These are phyloP conservation scores for Epizoanthus stellaris DNA, from an alignment of 92 coral and sea anemone genomes.

Conservation along the genomic window DNA sequence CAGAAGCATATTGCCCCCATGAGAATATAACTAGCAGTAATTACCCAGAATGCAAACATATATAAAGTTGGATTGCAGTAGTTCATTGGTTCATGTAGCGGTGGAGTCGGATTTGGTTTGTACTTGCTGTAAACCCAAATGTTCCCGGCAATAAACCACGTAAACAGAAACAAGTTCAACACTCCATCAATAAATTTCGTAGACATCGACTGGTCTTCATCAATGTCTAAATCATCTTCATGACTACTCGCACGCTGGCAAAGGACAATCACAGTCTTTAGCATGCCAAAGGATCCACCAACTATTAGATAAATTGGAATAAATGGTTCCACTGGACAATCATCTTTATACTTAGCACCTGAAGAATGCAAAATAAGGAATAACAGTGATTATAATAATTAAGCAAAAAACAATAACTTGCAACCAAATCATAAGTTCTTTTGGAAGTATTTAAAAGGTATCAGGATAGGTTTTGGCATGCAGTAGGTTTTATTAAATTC, in stretches of 20 bases:
- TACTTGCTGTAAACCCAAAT: slow-evolving; percentile 99
- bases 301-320: slow-evolving; percentile 97
- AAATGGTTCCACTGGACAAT: slow-evolving; percentile 98
- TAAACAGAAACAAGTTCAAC: slow-evolving; percentile 91
- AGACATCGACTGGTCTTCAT: slow-evolving; percentile 98
- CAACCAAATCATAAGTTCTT: no score
- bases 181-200: slow-evolving; percentile 97
- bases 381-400: background rate
- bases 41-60: slow-evolving; percentile 99
- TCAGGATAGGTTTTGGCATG: no score
- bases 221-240: slow-evolving; percentile 83
- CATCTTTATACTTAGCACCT: slow-evolving; percentile 96
- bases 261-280: slow-evolving; percentile 90
- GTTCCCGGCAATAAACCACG: slow-evolving; percentile 99
- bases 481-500: no score
- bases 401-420: no score
- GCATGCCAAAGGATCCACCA: slow-evolving; percentile 98
- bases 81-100: slow-evolving; percentile 85
- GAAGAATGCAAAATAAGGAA: background rate
- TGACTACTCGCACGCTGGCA: slow-evolving; percentile 91
- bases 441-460: no score
- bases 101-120: slow-evolving; percentile 87
- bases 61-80: slow-evolving; percentile 97
- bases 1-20: slow-evolving; percentile 99
- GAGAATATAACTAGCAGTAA: slow-evolving; percentile 96